Evolutionary conservation across 2,888 invertebrate genomes (phyloP), one percentile per base, ranked within the genome.

Genomic region (Monopis laevigella): DNA sequence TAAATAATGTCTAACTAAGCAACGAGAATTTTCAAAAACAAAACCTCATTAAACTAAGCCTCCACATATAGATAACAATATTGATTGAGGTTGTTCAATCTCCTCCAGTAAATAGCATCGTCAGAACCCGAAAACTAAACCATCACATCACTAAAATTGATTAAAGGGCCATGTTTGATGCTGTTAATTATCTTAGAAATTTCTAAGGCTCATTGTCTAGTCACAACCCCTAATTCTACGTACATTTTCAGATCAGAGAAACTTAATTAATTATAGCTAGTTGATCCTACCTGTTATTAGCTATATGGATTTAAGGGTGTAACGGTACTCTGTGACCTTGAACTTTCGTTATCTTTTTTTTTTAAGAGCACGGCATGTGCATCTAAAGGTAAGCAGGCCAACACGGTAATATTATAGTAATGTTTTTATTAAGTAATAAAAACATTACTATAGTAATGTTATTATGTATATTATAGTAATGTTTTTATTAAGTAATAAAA

Each of bases 131-230:
- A 29, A 29, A 4, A 29, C 29, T 29, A 11, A 5, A 6, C n/a
- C 29, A 11, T 6, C 29, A n/a, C 17, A 16, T 27, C 14, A 39
- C 19, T 29, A 26, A 34, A 41, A 39, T 27, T 44, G 40, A 44
- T 41, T 43, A 39, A 41, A 44, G 39, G 40, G 27, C n/a, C 39
- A 28, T 36, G 39, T 39, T 39, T 39, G 21, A 26, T 24, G 26
- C 10, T 35, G 40, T 41, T 44, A 39, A 44, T 41, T 41, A 44
- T 19, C 28, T 32, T 32, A 36, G 44, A 28, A 34, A 39, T 39
- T 44, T 32, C 44, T 17, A 41, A 39, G 39, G 39, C 41, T 32
- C 35, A 41, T 38, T 43, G 36, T 36, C 39, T 40, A 28, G 29
- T 6, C 5, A 32, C 8, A 17, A 17, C 29, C 29, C 19, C 27